A percentile compares a stretch with the other conserved stretches of the same genome.
phyloP scores from a whole-genome alignment of 2,797 vertebrate species.

The Sebastes paucispinis region DNA sequence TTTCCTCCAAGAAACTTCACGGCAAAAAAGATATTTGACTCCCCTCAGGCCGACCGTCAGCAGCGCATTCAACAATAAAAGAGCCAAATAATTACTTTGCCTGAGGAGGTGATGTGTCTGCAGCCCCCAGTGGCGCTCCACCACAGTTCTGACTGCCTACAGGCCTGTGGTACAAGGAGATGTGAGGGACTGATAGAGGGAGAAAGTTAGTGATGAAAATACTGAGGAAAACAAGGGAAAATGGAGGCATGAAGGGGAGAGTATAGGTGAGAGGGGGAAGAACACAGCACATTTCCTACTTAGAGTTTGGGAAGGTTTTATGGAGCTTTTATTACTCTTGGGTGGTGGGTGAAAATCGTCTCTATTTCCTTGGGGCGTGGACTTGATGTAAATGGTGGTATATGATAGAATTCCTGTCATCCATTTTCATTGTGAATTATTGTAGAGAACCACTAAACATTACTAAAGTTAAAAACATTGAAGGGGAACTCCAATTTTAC shows the following conservation, averaged over 20 bases:
- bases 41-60: slow-evolving; percentile 55
- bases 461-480: background rate
- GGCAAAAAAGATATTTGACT: slow-evolving; percentile 62
- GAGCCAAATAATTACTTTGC: slow-evolving; percentile 77
- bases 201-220: slow-evolving; percentile 25
- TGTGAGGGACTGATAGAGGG: slow-evolving; percentile 51
- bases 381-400: background rate
- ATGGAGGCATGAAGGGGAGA: background rate
- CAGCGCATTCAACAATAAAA: slow-evolving; percentile 73
- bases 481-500: too few relatives aligned
- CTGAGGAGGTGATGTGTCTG: slow-evolving; percentile 72
- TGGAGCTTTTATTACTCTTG: background rate
- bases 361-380: background rate
- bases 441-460: background rate
- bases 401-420: background rate
- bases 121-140: slow-evolving; percentile 59
- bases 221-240: slow-evolving; percentile 15
- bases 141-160: slow-evolving; percentile 46
- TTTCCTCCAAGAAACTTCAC: slow-evolving; percentile 61
- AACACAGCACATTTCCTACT: background rate
- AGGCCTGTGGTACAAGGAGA: slow-evolving; percentile 51
- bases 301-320: background rate
- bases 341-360: background rate
- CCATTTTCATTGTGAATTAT: background rate
- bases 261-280: background rate